phyloP scores from a whole-genome alignment of 2,113 vertebrate species.

The Anser cygnoides region DNA sequence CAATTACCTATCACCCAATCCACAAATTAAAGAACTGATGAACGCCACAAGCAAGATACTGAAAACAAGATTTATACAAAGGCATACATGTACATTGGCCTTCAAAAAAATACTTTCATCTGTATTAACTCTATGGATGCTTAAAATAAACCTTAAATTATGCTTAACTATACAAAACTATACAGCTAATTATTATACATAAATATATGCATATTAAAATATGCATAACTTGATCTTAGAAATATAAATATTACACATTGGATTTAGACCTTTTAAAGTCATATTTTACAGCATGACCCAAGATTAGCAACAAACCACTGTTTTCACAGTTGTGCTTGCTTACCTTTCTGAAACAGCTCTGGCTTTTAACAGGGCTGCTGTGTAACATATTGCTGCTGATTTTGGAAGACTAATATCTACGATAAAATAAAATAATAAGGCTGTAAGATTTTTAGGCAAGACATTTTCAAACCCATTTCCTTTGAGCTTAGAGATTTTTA shows the following conservation, averaged over 20 bases:
- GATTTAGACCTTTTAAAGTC: neutral
- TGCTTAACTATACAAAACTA: neutral
- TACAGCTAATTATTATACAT: neutral
- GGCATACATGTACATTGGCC: fast-evolving
- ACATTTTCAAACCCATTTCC: conserved; percentile 3
- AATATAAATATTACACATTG: neutral
- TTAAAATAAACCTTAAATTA: neutral
- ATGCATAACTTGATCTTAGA: neutral
- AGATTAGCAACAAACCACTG: neutral
- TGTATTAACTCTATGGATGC: neutral
- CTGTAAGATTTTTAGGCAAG: conserved; percentile 28
- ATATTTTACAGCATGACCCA: neutral
- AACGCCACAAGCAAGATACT: neutral
- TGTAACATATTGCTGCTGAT: conserved; percentile 99
- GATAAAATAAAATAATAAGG: conserved; percentile 53
- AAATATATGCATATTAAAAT: neutral
- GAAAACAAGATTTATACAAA: neutral
- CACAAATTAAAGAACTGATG: neutral
- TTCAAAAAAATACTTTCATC: neutral
- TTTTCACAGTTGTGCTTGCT: conserved; percentile 36
- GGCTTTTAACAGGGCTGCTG: conserved; percentile 97
- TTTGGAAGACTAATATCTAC: conserved; percentile 98
- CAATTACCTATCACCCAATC: neutral
- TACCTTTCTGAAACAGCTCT: conserved; percentile 99
- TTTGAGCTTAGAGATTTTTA: neutral